Evolutionary conservation across 2,888 invertebrate genomes (phyloP).

Genomic region (Xylocampa areola): DNA sequence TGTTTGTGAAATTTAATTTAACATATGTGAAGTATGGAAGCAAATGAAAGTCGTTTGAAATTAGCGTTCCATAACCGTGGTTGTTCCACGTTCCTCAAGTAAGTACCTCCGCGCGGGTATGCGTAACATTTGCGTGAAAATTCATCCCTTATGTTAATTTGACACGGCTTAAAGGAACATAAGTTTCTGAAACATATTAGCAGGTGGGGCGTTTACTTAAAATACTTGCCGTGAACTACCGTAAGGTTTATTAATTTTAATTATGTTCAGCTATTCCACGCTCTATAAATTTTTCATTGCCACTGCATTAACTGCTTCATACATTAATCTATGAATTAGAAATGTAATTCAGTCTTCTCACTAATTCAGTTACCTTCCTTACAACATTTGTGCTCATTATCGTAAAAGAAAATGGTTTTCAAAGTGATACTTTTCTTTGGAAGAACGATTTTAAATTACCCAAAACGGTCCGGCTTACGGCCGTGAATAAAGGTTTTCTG

Average conservation of each 20-base stretch:
- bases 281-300: slow-evolving; percentile 24
- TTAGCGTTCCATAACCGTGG: slow-evolving; percentile 19
- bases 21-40: slow-evolving; percentile 21
- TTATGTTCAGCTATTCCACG: slow-evolving; percentile 38
- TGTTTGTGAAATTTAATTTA: slow-evolving; percentile 38
- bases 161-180: slow-evolving; percentile 43
- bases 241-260: slow-evolving; percentile 51
- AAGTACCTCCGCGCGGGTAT: slow-evolving; percentile 32
- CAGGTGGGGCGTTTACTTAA: slow-evolving; percentile 40
- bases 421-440: slow-evolving; percentile 9
- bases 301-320: slow-evolving; percentile 2
- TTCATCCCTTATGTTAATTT: slow-evolving; percentile 60
- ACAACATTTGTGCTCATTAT: slow-evolving; percentile 8
- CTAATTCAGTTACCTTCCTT: slow-evolving; percentile 10
- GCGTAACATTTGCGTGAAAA: slow-evolving; percentile 54
- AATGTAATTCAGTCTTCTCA: background rate
- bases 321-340: background rate
- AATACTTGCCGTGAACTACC: slow-evolving; percentile 40
- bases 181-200: slow-evolving; percentile 47
- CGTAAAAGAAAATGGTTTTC: slow-evolving; percentile 19
- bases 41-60: slow-evolving; percentile 43
- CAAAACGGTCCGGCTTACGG: background rate
- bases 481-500: background rate
- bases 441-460: slow-evolving; percentile 13
- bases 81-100: slow-evolving; percentile 40